phyloP scores from a whole-genome alignment of 2,113 vertebrate species.

The Pseudopipra pipra region DNA sequence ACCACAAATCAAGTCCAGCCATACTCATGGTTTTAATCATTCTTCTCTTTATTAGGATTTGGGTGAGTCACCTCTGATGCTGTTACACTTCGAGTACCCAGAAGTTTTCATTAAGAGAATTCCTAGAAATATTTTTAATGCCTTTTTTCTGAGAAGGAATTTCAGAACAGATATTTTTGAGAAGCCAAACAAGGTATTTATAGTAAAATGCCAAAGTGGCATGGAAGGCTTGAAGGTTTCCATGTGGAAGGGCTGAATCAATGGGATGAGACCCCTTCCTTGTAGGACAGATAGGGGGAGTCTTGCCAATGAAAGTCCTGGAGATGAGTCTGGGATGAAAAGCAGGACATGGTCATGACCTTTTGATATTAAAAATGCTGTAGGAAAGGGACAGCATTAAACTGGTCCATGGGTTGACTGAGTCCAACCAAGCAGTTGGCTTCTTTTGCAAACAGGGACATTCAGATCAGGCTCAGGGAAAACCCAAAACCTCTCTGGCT shows the following conservation, averaged over 20 bases:
- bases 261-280: neutral
- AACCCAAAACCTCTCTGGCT: neutral
- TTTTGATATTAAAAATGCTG: neutral
- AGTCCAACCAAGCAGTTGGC: neutral
- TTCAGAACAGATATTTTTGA: neutral
- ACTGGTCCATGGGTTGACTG: neutral
- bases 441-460: neutral
- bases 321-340: neutral
- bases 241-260: neutral
- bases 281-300: neutral
- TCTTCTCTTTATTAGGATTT: neutral
- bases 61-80: neutral
- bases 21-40: neutral
- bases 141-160: neutral
- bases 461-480: neutral
- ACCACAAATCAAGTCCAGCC: neutral
- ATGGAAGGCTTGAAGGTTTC: neutral
- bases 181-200: neutral
- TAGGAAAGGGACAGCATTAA: neutral
- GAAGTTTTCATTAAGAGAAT: neutral
- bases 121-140: neutral
- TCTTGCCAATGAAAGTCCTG: neutral
- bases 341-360: accelerated
- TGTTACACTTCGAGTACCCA: neutral
- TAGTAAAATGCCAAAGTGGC: neutral